These are phyloP conservation scores for Dynastes tityus DNA, from an alignment of 2,888 invertebrate genomes.

Conservation along the genomic window DNA sequence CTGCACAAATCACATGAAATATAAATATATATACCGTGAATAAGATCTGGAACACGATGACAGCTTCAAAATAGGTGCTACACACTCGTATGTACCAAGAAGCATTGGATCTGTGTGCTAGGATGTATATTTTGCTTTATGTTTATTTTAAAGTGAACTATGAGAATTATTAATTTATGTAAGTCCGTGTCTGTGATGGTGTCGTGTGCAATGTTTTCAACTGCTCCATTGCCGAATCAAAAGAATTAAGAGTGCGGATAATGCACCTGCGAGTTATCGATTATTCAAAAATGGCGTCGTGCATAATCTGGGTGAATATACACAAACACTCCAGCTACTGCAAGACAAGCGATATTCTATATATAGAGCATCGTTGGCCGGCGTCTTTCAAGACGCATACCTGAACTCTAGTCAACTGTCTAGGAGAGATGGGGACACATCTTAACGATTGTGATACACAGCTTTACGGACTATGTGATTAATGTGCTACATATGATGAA, in stretches of 20 bases:
- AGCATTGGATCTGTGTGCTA: background rate
- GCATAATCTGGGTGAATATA: slow-evolving; percentile 24
- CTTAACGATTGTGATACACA: background rate
- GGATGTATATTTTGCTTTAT: background rate
- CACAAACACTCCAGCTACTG: slow-evolving; percentile 51
- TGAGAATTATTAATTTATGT: slow-evolving; percentile 23
- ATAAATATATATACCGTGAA: slow-evolving; percentile 9
- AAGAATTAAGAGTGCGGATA: background rate
- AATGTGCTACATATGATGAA: background rate
- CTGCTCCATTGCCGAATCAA: background rate
- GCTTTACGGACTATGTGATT: background rate
- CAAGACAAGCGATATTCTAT: slow-evolving; percentile 53
- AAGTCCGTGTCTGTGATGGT: background rate
- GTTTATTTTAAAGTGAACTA: slow-evolving; percentile 21
- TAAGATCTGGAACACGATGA: slow-evolving; percentile 35
- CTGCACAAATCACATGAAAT: slow-evolving; percentile 14
- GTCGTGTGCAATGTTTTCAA: slow-evolving; percentile 19
- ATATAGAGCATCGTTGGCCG: slow-evolving; percentile 50
- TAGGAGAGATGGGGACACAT: background rate
- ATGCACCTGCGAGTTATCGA: slow-evolving; percentile 25
- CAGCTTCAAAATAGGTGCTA: slow-evolving; percentile 17
- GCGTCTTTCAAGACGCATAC: slow-evolving; percentile 51
- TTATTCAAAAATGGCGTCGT: slow-evolving; percentile 19
- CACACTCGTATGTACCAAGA: no score
- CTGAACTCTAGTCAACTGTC: slow-evolving; percentile 31